These are phyloP conservation scores for Limnephilus marmoratus DNA, from an alignment of 2,888 invertebrate genomes.

Conservation along the genomic window DNA sequence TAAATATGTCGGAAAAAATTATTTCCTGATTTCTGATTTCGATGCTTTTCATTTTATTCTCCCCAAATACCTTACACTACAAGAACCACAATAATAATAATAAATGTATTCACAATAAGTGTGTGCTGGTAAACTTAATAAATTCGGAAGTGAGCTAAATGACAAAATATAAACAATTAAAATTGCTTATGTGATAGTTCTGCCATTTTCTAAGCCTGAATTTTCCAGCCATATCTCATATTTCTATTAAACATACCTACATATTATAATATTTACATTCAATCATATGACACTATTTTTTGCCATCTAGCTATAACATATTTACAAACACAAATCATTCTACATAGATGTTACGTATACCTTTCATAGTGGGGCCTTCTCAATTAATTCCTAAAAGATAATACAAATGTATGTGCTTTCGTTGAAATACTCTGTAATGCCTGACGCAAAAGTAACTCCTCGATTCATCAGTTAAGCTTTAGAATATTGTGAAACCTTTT, in stretches of 20 bases:
- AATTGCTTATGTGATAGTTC: slow-evolving; percentile 60
- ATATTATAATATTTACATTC: slow-evolving; percentile 44
- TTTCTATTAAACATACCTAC: slow-evolving; percentile 49
- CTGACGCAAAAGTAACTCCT: slow-evolving; percentile 1
- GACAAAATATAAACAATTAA: slow-evolving; percentile 21
- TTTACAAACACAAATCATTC: slow-evolving; percentile 40
- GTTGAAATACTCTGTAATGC: slow-evolving; percentile 30
- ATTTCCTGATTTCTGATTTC: neutral
- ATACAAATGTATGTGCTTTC: slow-evolving; percentile 12
- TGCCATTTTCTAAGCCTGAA: slow-evolving; percentile 63
- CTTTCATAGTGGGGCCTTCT: slow-evolving; percentile 37
- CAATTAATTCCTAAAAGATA: slow-evolving; percentile 2
- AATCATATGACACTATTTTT: slow-evolving; percentile 57
- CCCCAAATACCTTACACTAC: neutral
- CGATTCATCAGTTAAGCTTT: slow-evolving; percentile 40
- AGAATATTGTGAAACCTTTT: slow-evolving; percentile 61
- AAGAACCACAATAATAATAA: slow-evolving; percentile 2
- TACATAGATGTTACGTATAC: slow-evolving; percentile 43
- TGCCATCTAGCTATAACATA: slow-evolving; percentile 51
- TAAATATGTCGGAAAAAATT: neutral
- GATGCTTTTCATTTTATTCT: neutral
- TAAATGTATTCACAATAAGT: neutral
- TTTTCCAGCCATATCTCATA: slow-evolving; percentile 62
- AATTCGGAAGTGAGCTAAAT: slow-evolving; percentile 5
- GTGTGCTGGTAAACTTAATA: neutral